A percentile compares a stretch with the other conserved stretches of the same genome.
Conservation (phyloP, 2,888 invertebrate genomes). For the Creontiades dilutus region DNA sequence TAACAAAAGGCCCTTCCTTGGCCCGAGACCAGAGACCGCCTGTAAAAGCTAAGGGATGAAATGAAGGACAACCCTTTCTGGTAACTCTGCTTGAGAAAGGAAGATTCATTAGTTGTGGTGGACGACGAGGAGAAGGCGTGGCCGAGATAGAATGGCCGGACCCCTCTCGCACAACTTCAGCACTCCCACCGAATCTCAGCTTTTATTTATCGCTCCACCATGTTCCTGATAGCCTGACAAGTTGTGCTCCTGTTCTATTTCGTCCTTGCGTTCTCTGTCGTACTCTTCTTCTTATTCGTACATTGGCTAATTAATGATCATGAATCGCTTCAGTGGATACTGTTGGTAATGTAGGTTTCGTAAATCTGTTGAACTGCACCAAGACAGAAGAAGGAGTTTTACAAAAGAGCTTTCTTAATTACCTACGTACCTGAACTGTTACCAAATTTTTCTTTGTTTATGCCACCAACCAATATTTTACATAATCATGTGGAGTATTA, state of each 20-base stretch:
- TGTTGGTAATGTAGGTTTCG: no score
- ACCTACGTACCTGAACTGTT: no score
- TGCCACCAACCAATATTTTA: no score
- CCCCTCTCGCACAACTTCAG: not conserved
- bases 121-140: conserved; percentile 27
- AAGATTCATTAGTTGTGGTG: conserved; percentile 53
- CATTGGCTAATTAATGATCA: not conserved
- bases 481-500: no score
- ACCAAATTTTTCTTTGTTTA: no score
- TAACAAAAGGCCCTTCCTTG: not conserved
- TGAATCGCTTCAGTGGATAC: no score
- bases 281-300: not conserved
- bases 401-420: no score
- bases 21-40: not conserved
- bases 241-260: not conserved
- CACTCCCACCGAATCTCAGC: conserved; percentile 43
- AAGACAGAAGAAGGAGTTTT: no score
- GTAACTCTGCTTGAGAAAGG: not conserved
- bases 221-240: conserved; percentile 16
- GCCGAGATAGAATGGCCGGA: conserved; percentile 34
- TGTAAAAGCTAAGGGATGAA: not conserved
- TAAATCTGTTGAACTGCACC: no score
- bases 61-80: not conserved
- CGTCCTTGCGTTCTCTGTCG: not conserved
- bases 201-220: conserved; percentile 54